Evolutionary conservation across 2,113 vertebrate genomes (phyloP), one percentile per base, ranked within the genome.

Genomic region (Caracal caracal): DNA sequence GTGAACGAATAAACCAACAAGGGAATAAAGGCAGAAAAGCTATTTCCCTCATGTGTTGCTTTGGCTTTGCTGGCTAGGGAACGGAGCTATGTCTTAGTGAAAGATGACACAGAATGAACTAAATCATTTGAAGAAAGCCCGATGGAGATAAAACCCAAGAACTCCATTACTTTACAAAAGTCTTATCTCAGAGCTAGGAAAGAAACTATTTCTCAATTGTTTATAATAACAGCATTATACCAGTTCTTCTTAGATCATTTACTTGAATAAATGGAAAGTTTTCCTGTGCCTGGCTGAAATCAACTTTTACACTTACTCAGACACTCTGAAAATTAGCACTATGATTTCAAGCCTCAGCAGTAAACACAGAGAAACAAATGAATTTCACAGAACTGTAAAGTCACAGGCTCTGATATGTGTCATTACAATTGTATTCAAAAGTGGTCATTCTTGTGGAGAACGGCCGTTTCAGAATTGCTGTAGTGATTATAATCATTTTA

Each of bases 321-420:
- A 97, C 56, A 83, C 68, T 95, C 87, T 87, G 96, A 96, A 98
- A 96, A 95, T 92, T 90, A 98, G 95, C 65, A 88, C 84, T 37
- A 30, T 91, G 95, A 97, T 24, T 49, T 96, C 90, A 94, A 96
- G 97, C 88, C 73, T 97, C 76, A 90, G 96, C 98, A 93, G 80
- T 84, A 97, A 94, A 76, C 88, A 80, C 87, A 9, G 51, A 90
- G 28, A 24, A 84, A 96, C 94, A 94, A 97, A 94, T 90, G 89
- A 96, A 97, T 97, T 80, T 76, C 94, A 94, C 76, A 92, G 73
- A 66, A 61, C 88, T 47, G 90, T 73, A 56, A 73, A 94, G 93
- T 73, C 86, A 96, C 68, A 75, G 95, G 63, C 96, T 82, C 82
- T 89, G 70, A n/a, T 37, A 84, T 65, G 93, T 78, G 92, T 96